These are phyloP conservation scores for Etheostoma cragini DNA, from an alignment of 2,113 vertebrate genomes.

Conservation along the genomic window DNA sequence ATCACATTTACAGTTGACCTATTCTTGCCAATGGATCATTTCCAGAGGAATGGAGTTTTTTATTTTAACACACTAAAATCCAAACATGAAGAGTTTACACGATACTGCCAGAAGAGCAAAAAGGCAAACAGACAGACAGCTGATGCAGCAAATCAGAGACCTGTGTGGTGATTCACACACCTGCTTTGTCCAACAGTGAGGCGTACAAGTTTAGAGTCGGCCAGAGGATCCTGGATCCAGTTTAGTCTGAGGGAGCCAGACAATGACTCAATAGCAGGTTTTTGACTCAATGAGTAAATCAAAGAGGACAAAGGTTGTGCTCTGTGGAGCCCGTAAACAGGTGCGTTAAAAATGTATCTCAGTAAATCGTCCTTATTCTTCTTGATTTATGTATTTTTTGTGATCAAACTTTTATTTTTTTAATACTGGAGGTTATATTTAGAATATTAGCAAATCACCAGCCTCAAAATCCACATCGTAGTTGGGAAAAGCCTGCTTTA, in stretches of 20 bases:
- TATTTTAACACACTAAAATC: conserved; percentile 51
- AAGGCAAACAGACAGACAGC: conserved; percentile 51
- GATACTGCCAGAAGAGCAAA: conserved; percentile 46
- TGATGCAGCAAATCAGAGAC: conserved; percentile 52
- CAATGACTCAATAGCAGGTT: conserved; percentile 62
- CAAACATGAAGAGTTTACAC: conserved; percentile 57
- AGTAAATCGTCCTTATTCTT: conserved; percentile 7
- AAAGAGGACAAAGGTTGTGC: conserved; percentile 45
- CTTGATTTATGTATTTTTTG: background rate
- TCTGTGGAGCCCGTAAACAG: conserved; percentile 37
- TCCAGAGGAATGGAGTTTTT: conserved; percentile 52
- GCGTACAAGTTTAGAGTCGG: conserved; percentile 28
- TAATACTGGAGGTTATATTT: too few relatives aligned
- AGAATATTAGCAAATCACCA: too few relatives aligned
- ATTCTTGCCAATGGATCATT: conserved; percentile 49
- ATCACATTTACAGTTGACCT: conserved; percentile 68
- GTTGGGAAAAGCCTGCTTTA: too few relatives aligned
- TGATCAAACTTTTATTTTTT: too few relatives aligned
- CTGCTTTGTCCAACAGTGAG: conserved; percentile 55
- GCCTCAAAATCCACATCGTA: too few relatives aligned
- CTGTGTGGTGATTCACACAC: conserved; percentile 53
- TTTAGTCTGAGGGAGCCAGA: conserved; percentile 37
- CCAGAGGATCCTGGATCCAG: conserved; percentile 52
- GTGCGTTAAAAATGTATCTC: conserved; percentile 37
- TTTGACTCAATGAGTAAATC: conserved; percentile 49